Evolutionary conservation across 2,113 vertebrate genomes (phyloP).

Genomic region (Aegotheles bennettii): DNA sequence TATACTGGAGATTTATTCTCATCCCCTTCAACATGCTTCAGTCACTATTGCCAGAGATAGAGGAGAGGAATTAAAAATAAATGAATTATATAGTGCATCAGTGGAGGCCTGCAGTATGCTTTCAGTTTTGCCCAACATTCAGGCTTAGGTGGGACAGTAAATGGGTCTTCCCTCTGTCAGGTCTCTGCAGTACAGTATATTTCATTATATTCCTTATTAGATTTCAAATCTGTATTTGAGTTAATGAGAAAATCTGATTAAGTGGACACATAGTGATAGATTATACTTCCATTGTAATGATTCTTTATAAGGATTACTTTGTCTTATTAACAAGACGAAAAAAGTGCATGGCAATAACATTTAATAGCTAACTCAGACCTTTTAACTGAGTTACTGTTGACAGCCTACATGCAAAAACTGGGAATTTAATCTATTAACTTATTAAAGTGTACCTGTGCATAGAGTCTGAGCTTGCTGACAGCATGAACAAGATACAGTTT

Average conservation of each 20-base stretch:
- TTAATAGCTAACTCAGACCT: background rate
- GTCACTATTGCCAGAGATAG: background rate
- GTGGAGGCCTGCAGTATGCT: background rate
- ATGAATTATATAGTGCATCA: background rate
- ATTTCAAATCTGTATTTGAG: background rate
- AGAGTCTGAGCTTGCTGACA: slow-evolving; percentile 50
- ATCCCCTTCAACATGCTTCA: background rate
- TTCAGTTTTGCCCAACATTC: background rate
- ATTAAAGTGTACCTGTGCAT: slow-evolving; percentile 28
- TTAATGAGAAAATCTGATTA: slow-evolving; percentile 14
- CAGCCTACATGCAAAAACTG: background rate
- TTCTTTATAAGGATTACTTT: background rate
- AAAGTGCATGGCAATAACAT: background rate
- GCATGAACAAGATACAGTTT: slow-evolving; percentile 46
- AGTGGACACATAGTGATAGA: background rate
- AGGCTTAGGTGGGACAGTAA: background rate
- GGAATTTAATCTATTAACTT: background rate
- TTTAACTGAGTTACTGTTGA: background rate
- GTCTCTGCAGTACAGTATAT: background rate
- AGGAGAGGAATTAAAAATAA: background rate
- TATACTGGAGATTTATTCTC: background rate
- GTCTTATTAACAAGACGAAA: background rate
- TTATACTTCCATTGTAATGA: background rate
- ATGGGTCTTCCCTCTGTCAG: background rate
- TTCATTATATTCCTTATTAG: background rate